These are phyloP conservation scores for Neotoxoptera formosana DNA, from an alignment of 1,140 invertebrate genomes.

Conservation along the genomic window DNA sequence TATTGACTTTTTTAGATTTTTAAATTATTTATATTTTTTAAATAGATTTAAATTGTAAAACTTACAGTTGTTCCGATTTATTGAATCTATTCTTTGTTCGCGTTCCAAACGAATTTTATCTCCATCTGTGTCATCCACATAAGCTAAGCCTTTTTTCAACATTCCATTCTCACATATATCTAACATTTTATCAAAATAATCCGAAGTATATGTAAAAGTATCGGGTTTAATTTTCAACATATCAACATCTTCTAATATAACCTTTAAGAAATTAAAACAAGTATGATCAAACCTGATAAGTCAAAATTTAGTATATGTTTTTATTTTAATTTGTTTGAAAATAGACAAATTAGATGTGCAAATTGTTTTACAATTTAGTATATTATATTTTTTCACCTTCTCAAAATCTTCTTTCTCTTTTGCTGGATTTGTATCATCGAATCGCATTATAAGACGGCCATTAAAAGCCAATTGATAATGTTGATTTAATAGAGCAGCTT, in stretches of 20 bases:
- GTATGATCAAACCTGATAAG: background rate
- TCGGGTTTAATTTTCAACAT: slow-evolving; percentile 93
- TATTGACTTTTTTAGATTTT: background rate
- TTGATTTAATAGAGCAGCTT: slow-evolving; percentile 97
- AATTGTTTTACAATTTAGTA: too few relatives aligned
- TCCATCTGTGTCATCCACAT: slow-evolving; percentile 95
- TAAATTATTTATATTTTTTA: background rate
- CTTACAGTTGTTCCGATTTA: slow-evolving; percentile 85
- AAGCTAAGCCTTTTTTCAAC: slow-evolving; percentile 88
- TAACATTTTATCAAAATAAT: slow-evolving; percentile 94
- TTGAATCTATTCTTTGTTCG: slow-evolving; percentile 87
- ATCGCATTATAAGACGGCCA: slow-evolving; percentile 96
- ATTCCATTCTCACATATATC: slow-evolving; percentile 84
- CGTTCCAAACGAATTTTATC: slow-evolving; percentile 95
- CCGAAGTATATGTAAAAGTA: slow-evolving; percentile 92
- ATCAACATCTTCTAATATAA: slow-evolving; percentile 94
- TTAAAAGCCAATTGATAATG: slow-evolving; percentile 94
- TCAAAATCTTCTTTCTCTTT: slow-evolving; percentile 99
- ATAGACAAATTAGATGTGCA: too few relatives aligned
- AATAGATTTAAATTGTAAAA: slow-evolving; percentile 54
- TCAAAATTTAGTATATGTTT: background rate
- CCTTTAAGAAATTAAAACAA: slow-evolving; percentile 65
- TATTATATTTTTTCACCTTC: slow-evolving; percentile 67
- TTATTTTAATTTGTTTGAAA: background rate
- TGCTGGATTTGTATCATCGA: slow-evolving; percentile 99